These are phyloP conservation scores for Odocoileus virginianus DNA, from an alignment of 2,113 vertebrate species.

Conservation along the genomic window DNA sequence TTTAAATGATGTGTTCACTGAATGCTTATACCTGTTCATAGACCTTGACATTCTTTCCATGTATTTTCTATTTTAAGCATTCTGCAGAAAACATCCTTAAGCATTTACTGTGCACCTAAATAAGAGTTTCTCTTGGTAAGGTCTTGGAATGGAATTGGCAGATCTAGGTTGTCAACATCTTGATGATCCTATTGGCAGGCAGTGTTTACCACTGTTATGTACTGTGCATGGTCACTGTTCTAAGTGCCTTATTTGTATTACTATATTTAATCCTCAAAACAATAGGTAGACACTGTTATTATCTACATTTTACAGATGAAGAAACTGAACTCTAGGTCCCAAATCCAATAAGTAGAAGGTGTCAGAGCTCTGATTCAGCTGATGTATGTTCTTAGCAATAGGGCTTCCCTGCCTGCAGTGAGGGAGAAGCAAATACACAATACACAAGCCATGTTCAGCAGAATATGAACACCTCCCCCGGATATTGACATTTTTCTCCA, in stretches of 20 bases:
- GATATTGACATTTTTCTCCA: not conserved
- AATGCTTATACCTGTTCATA: not conserved
- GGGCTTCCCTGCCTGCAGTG: not conserved
- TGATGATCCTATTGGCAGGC: not conserved
- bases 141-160: not conserved
- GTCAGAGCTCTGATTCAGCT: not conserved
- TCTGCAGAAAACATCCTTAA: not conserved
- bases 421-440: not conserved
- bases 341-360: not conserved
- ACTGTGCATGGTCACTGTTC: not conserved
- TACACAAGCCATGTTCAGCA: not conserved
- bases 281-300: not conserved
- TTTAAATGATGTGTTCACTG: not conserved
- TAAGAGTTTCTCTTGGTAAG: not conserved
- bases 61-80: not conserved
- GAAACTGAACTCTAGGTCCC: not conserved
- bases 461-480: not conserved
- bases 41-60: not conserved
- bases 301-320: not conserved
- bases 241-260: not conserved
- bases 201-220: not conserved
- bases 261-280: not conserved
- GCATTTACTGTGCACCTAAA: not conserved
- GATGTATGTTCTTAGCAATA: not conserved
- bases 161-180: not conserved